A percentile compares a stretch with the other conserved stretches of the same genome.
Conservation (phyloP, 2,797 vertebrate species). For the Spea hammondii region DNA sequence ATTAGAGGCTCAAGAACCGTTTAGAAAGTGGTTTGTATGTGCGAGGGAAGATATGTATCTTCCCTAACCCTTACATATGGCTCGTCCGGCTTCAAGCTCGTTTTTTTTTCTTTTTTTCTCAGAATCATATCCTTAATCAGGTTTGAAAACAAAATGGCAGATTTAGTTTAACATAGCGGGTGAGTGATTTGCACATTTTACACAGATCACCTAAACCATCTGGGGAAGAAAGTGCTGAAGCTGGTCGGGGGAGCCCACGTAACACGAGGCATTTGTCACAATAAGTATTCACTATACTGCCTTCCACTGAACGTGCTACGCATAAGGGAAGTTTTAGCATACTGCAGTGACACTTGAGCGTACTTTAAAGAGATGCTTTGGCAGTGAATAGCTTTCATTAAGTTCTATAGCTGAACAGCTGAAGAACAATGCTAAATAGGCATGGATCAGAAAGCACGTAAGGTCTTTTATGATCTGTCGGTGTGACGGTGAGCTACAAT, state of each 20-base stretch:
- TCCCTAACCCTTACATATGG: too few relatives aligned
- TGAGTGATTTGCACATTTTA: slow-evolving; percentile 15
- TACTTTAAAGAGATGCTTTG: slow-evolving; percentile 30
- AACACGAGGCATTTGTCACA: slow-evolving; percentile 25
- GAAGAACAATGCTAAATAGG: slow-evolving; percentile 35
- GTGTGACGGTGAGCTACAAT: not conserved
- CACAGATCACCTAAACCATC: not conserved
- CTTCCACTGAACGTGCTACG: slow-evolving; percentile 9
- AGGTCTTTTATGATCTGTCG: not conserved
- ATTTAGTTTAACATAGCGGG: not conserved
- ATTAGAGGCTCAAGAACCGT: too few relatives aligned
- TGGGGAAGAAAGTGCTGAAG: not conserved
- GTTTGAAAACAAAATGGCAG: not conserved
- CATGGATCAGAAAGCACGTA: slow-evolving; percentile 8
- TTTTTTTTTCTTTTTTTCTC: too few relatives aligned
- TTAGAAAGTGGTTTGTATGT: too few relatives aligned
- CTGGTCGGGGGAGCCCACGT: not conserved
- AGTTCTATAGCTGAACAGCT: slow-evolving; percentile 31
- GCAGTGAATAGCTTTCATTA: slow-evolving; percentile 15
- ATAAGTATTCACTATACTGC: slow-evolving; percentile 21
- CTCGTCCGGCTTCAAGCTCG: too few relatives aligned
- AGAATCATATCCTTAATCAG: too few relatives aligned
- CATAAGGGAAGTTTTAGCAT: slow-evolving; percentile 9
- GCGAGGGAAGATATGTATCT: too few relatives aligned
- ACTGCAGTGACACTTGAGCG: slow-evolving; percentile 37